A percentile compares a stretch with the other conserved stretches of the same genome.
phyloP scores from a whole-genome alignment of 2,888 invertebrate species.

The Nephrotoma flavescens region DNA sequence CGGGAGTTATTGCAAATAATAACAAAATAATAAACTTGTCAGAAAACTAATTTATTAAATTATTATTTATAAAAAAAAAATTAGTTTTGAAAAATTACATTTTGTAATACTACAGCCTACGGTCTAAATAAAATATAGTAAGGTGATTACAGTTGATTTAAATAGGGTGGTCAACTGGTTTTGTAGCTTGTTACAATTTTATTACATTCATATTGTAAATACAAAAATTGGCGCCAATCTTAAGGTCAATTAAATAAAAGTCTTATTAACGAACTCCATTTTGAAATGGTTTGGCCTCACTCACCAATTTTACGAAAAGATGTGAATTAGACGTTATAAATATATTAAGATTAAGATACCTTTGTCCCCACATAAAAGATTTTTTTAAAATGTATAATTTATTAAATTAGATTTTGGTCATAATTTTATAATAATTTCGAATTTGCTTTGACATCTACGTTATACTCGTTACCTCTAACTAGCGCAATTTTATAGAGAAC shows the following conservation, averaged over 20 bases:
- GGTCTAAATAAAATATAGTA: not conserved
- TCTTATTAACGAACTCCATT: not conserved
- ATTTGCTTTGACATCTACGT: not conserved
- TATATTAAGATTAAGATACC: too few species aligned
- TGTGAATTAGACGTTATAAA: not conserved
- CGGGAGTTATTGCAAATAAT: not conserved
- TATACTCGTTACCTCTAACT: not conserved
- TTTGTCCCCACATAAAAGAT: not conserved
- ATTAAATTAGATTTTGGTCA: not conserved
- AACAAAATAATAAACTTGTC: not conserved
- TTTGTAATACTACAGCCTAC: not conserved
- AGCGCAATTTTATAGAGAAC: not conserved
- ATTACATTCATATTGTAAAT: not conserved
- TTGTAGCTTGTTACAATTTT: not conserved
- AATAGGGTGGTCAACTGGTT: not conserved
- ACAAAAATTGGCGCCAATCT: not conserved
- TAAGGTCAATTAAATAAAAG: not conserved
- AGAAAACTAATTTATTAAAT: not conserved
- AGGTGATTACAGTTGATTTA: not conserved
- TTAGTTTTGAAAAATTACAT: not conserved
- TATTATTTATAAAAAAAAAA: not conserved
- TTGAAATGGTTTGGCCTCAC: not conserved
- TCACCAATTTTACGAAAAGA: not conserved
- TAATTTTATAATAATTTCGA: not conserved
- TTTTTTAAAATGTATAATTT: not conserved